Evolutionary conservation across 2,113 vertebrate species (phyloP).

Genomic region (Atlantisia rogersi): DNA sequence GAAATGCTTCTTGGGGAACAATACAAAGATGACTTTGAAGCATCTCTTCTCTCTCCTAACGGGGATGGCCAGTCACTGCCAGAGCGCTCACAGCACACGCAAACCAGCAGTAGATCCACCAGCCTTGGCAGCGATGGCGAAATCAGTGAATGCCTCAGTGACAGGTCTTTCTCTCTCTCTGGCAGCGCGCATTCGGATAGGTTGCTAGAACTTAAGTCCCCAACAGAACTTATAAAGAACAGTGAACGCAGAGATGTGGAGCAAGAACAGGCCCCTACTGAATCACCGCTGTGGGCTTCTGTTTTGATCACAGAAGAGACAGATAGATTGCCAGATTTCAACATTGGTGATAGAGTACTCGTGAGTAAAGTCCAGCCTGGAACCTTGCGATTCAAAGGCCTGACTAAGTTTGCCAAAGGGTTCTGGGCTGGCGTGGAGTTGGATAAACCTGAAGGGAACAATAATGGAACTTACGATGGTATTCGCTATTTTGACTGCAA

Average conservation of each 20-base stretch:
- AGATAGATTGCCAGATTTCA: conserved; percentile 81
- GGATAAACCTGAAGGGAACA: conserved; percentile 92
- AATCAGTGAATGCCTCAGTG: conserved; percentile 83
- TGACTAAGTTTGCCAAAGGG: conserved; percentile 89
- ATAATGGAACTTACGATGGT: conserved; percentile 88
- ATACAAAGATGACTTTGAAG: conserved; percentile 82
- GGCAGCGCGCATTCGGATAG: conserved; percentile 72
- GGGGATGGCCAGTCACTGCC: conserved; percentile 28
- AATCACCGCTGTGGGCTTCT: conserved; percentile 37
- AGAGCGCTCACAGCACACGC: conserved; percentile 52
- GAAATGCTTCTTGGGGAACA: conserved; percentile 35
- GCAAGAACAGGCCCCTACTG: conserved; percentile 8
- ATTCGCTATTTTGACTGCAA: conserved; percentile 88
- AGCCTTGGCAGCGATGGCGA: conserved; percentile 80
- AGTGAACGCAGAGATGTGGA: conserved; percentile 70
- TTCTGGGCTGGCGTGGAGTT: conserved; percentile 96
- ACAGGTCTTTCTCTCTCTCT: conserved; percentile 71
- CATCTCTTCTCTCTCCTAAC: conserved; percentile 59
- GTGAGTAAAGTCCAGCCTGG: conserved; percentile 91
- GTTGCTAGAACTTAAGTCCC: conserved; percentile 78
- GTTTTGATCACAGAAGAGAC: not conserved
- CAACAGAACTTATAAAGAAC: conserved; percentile 69
- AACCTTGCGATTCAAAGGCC: conserved; percentile 89
- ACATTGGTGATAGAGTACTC: conserved; percentile 87
- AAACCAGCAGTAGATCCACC: conserved; percentile 57